A percentile compares a stretch with the other conserved stretches of the same genome.
Conservation (phyloP, 2,888 invertebrate genomes). For the Ophraella communa region DNA sequence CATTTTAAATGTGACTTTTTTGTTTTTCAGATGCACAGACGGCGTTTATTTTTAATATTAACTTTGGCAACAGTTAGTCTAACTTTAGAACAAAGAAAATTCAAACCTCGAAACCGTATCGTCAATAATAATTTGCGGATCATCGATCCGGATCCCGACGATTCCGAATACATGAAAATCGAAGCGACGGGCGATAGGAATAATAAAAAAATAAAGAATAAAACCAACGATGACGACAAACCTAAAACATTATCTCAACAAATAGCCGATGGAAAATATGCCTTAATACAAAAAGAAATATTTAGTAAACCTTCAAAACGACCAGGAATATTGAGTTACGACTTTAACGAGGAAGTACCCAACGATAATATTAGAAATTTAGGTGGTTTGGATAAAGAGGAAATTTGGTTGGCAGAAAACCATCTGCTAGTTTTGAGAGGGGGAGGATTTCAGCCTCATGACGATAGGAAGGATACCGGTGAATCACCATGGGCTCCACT, state of each 20-base stretch:
- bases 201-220: slow-evolving; percentile 77
- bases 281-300: slow-evolving; percentile 84
- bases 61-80: slow-evolving; percentile 36
- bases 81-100: slow-evolving; percentile 58
- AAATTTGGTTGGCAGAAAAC: slow-evolving; percentile 90
- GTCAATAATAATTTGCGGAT: slow-evolving; percentile 71
- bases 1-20: background rate
- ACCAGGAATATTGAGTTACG: slow-evolving; percentile 82
- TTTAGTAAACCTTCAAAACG: slow-evolving; percentile 74
- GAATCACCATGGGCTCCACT: slow-evolving; percentile 76
- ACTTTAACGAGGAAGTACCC: slow-evolving; percentile 79
- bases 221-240: slow-evolving; percentile 73
- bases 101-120: slow-evolving; percentile 63
- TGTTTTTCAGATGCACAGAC: slow-evolving; percentile 33
- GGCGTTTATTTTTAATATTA: slow-evolving; percentile 38
- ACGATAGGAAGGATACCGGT: slow-evolving; percentile 56
- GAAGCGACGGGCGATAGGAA: slow-evolving; percentile 43
- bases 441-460: slow-evolving; percentile 69
- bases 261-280: slow-evolving; percentile 89
- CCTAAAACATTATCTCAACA: slow-evolving; percentile 88
- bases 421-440: slow-evolving; percentile 84
- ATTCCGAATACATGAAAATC: slow-evolving; percentile 45
- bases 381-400: slow-evolving; percentile 82
- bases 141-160: slow-evolving; percentile 54
- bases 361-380: slow-evolving; percentile 80